phyloP scores from a whole-genome alignment of 2,888 invertebrate genomes.

The Aelia acuminata region DNA sequence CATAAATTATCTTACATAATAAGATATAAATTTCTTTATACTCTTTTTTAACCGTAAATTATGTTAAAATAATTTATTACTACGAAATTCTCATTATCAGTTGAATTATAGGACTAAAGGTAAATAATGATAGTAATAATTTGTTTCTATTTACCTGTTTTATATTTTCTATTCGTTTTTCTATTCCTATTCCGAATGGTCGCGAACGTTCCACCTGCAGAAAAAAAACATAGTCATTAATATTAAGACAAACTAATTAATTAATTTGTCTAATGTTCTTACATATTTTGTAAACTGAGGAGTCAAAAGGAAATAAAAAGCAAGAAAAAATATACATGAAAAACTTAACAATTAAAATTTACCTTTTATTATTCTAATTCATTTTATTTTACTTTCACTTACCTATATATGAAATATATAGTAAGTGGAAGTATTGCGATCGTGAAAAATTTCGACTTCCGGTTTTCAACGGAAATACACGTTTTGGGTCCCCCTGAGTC shows the following conservation, averaged over 20 bases:
- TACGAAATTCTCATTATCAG: background rate
- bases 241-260: background rate
- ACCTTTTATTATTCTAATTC: no score
- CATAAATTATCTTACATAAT: background rate
- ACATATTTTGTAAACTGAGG: background rate
- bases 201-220: conserved; percentile 3
- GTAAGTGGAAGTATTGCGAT: no score
- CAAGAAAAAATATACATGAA: background rate
- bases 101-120: background rate
- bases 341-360: no score
- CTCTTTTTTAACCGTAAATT: no score
- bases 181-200: conserved; percentile 9
- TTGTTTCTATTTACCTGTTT: background rate
- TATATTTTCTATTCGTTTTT: background rate
- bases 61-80: background rate
- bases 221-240: background rate
- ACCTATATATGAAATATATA: no score
- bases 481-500: no score
- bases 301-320: background rate
- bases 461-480: no score
- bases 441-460: no score
- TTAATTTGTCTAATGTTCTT: background rate
- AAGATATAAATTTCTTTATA: background rate
- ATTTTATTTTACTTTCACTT: no score
- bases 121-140: background rate